Conservation (phyloP, 2,888 invertebrate species). For the Lasioglossum marginatum region DNA sequence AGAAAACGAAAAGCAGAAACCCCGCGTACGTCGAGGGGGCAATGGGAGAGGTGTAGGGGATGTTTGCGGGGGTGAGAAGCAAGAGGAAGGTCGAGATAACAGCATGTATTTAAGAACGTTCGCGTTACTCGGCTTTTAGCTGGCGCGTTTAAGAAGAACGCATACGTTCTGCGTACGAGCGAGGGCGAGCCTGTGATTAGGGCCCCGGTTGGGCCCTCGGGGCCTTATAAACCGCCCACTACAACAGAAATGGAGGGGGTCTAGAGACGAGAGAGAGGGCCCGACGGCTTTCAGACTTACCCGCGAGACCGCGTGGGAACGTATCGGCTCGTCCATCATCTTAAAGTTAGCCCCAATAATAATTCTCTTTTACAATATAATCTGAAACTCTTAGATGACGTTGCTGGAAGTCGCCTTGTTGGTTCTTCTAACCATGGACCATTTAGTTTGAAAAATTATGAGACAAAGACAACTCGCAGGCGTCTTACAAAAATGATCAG, state of each 20-base stretch:
- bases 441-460: neutral
- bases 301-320: constrained; percentile 80
- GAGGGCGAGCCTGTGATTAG: constrained; percentile 82
- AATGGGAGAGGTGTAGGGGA: neutral
- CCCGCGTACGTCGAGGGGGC: neutral
- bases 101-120: constrained; percentile 73
- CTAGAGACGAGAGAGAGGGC: constrained; percentile 25
- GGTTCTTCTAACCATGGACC: neutral
- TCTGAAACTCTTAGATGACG: too few species aligned
- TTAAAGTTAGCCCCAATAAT: constrained; percentile 44
- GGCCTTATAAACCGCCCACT: constrained; percentile 81
- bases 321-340: constrained; percentile 82
- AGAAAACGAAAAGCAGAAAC: constrained; percentile 21
- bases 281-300: constrained; percentile 58
- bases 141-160: constrained; percentile 65
- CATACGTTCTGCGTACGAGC: constrained; percentile 69
- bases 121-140: constrained; percentile 73
- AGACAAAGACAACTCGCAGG: too few species aligned
- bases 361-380: too few species aligned
- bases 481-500: neutral
- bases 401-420: too few species aligned
- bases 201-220: constrained; percentile 73
- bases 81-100: constrained; percentile 45
- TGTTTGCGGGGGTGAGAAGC: neutral
- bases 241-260: constrained; percentile 74